Percentiles rank a stretch among this genome's conserved stretches.
Evolutionary conservation across 1,140 invertebrate species (phyloP).

Genomic region (Drosophila fuyamai): DNA sequence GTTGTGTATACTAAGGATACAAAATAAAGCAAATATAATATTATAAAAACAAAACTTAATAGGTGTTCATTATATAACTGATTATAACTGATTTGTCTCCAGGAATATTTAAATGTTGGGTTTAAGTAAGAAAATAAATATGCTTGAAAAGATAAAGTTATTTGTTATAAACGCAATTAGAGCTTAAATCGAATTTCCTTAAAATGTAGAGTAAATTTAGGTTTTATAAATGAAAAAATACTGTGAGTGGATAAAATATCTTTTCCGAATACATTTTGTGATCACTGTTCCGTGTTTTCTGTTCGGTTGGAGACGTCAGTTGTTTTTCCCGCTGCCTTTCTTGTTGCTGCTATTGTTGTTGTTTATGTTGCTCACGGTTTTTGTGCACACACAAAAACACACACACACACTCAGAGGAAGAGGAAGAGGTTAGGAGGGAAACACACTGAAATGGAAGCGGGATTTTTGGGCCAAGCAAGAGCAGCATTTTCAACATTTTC

Average conservation of each 20-base stretch:
- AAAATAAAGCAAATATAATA: too few species aligned
- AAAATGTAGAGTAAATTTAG: too few species aligned
- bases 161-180: too few species aligned
- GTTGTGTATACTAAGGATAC: too few species aligned
- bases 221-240: too few species aligned
- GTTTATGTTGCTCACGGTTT: constrained; percentile 68
- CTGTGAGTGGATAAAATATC: not conserved
- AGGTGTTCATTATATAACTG: too few species aligned
- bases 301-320: constrained; percentile 46
- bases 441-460: constrained; percentile 4
- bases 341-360: constrained; percentile 45
- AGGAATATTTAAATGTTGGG: too few species aligned
- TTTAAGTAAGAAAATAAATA: too few species aligned
- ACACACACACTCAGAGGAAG: constrained; percentile 9
- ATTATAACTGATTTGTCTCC: too few species aligned
- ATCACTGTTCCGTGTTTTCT: constrained; percentile 26
- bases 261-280: not conserved
- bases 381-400: constrained; percentile 25
- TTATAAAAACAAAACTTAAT: too few species aligned
- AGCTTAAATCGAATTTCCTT: too few species aligned
- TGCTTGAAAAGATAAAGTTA: too few species aligned
- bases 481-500: constrained; percentile 57
- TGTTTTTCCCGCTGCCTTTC: constrained; percentile 35
- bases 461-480: constrained; percentile 34
- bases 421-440: not conserved